Evolutionary conservation across 2,113 vertebrate genomes (phyloP).

Genomic region (Echinops telfairi): DNA sequence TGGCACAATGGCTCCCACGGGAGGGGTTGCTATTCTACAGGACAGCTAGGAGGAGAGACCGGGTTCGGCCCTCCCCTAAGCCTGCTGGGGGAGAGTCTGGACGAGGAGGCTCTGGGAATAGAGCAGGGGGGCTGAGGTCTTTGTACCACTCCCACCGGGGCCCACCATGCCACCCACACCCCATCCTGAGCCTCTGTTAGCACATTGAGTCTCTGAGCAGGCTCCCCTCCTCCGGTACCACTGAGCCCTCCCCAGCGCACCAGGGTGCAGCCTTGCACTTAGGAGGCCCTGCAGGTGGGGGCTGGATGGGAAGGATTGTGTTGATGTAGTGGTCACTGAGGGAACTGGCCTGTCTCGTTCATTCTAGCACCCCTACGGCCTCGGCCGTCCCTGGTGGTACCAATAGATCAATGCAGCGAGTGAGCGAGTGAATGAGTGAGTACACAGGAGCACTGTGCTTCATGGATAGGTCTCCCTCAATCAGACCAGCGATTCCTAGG

Average conservation of each 20-base stretch:
- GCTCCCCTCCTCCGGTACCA: not conserved
- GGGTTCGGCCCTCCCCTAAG: fast-evolving
- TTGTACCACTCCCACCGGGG: too few species aligned
- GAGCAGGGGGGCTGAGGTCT: not conserved
- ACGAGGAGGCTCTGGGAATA: not conserved
- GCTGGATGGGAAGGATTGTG: too few species aligned
- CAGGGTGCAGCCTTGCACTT: not conserved
- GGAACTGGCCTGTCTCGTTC: not conserved
- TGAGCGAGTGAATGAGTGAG: not conserved
- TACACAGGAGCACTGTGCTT: not conserved
- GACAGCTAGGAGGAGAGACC: not conserved
- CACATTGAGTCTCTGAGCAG: not conserved
- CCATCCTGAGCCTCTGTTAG: not conserved
- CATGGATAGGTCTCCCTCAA: not conserved
- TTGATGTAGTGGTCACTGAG: not conserved
- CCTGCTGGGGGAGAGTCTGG: not conserved
- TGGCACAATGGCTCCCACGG: not conserved
- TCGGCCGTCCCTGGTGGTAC: not conserved
- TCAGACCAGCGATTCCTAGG: not conserved
- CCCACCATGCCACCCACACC: too few species aligned
- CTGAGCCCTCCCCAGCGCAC: not conserved
- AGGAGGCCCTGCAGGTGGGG: not conserved
- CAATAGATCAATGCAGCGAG: not conserved
- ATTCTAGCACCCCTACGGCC: too few species aligned
- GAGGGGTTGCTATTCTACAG: not conserved